Percentiles rank a stretch among this genome's conserved stretches.
Evolutionary conservation across 2,888 invertebrate genomes (phyloP).

Genomic region (Tiliacea aurago): DNA sequence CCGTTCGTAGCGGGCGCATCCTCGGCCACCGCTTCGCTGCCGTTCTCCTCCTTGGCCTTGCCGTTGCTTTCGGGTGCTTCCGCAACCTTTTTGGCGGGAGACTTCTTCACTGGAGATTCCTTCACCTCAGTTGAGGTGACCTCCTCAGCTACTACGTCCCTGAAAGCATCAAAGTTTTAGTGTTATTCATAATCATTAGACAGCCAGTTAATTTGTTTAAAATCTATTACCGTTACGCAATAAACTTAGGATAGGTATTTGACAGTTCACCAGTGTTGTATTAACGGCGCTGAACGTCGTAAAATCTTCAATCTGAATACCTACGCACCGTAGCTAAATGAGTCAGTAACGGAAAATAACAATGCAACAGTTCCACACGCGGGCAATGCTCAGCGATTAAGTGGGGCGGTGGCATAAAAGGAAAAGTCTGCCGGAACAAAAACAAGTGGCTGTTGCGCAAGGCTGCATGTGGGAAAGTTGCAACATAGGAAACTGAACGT

Average conservation of each 20-base stretch:
- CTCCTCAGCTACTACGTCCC: constrained; percentile 86
- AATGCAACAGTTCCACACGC: constrained; percentile 74
- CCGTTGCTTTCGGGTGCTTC: constrained; percentile 87
- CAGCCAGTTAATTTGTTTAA: neutral
- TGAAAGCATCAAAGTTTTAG: constrained; percentile 72
- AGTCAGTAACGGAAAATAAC: constrained; percentile 78
- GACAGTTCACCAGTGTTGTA: constrained; percentile 16
- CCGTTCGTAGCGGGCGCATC: constrained; percentile 85
- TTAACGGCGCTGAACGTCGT: constrained; percentile 39
- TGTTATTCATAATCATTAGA: constrained; percentile 29
- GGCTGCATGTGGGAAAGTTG: constrained; percentile 88
- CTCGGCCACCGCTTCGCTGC: constrained; percentile 81
- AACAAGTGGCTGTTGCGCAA: constrained; percentile 88
- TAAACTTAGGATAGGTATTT: constrained; percentile 15
- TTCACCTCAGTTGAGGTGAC: constrained; percentile 87
- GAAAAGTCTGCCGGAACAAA: constrained; percentile 87
- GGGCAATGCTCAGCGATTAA: constrained; percentile 73
- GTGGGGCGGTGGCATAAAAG: constrained; percentile 82
- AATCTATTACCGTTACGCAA: constrained; percentile 12
- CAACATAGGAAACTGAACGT: constrained; percentile 83
- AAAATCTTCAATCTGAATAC: constrained; percentile 64
- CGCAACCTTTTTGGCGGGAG: constrained; percentile 86
- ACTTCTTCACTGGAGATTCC: constrained; percentile 89
- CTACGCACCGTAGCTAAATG: constrained; percentile 67
- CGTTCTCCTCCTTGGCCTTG: constrained; percentile 81